Evolutionary conservation across 2,797 vertebrate genomes (phyloP).

Genomic region (Apogon talboti): DNA sequence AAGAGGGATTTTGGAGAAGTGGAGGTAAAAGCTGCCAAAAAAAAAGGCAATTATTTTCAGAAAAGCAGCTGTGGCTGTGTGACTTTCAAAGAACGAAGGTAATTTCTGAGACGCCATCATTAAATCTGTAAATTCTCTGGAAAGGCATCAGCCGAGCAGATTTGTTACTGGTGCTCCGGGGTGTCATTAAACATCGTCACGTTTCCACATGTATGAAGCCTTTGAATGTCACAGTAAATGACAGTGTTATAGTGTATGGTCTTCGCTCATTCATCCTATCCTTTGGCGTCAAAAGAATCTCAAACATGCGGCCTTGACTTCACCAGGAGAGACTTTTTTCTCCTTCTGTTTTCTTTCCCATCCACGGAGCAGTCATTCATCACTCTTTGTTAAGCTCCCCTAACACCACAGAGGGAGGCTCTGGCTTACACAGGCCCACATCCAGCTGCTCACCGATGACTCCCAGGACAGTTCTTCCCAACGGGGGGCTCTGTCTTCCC

Average conservation of each 20-base stretch:
- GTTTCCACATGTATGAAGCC: conserved; percentile 11
- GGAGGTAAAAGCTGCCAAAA: conserved; percentile 49
- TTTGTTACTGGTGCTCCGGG: conserved; percentile 6
- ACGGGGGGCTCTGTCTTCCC: conserved; percentile 25
- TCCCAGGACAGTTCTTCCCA: conserved; percentile 57
- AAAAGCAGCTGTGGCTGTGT: conserved; percentile 31
- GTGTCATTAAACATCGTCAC: conserved; percentile 21
- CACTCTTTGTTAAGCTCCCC: conserved; percentile 52
- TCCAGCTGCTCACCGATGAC: conserved; percentile 63
- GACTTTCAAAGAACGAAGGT: conserved; percentile 17
- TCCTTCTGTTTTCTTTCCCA: conserved; percentile 28
- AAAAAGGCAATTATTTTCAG: conserved; percentile 46
- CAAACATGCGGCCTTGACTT: conserved; percentile 37
- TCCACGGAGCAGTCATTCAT: conserved; percentile 49
- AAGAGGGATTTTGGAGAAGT: conserved; percentile 41
- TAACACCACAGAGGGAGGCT: conserved; percentile 43
- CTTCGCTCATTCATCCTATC: conserved; percentile 22
- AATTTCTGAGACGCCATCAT: conserved; percentile 32
- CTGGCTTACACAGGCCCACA: conserved; percentile 37
- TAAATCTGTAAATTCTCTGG: conserved; percentile 3
- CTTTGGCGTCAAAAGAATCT: conserved; percentile 37
- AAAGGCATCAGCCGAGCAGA: conserved; percentile 8
- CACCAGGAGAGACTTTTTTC: conserved; percentile 12
- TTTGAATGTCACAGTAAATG: conserved; percentile 18
- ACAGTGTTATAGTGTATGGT: not conserved